Evolutionary conservation across 2,888 invertebrate genomes (phyloP).

Genomic region (Argyra leucocephala): DNA sequence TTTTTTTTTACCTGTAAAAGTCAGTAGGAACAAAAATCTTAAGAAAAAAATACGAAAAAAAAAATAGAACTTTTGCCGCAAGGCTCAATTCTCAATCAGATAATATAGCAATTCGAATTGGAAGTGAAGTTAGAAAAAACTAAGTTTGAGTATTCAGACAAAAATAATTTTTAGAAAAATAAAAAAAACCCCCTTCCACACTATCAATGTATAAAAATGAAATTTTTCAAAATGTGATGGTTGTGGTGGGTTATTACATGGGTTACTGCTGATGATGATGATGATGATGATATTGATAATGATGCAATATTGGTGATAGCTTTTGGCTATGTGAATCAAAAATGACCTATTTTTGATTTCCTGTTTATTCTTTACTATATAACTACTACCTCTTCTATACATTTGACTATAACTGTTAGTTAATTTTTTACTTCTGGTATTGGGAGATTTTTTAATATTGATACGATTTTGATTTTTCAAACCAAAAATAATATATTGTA

Average conservation of each 20-base stretch:
- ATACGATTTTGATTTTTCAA: background rate
- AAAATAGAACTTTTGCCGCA: background rate
- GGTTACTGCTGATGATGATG: background rate
- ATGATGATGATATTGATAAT: no score
- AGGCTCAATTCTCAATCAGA: background rate
- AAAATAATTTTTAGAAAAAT: no score
- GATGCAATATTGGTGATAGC: background rate
- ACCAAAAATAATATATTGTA: background rate
- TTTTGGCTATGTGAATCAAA: background rate
- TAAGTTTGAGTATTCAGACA: no score
- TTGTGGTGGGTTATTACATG: background rate
- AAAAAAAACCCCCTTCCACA: no score
- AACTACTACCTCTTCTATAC: background rate
- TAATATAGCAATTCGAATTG: no score
- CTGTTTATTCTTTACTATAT: background rate
- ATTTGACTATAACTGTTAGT: no score
- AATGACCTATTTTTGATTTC: conserved; percentile 1
- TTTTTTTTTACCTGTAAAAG: no score
- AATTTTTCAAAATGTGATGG: background rate
- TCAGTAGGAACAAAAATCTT: no score
- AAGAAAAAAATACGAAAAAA: background rate
- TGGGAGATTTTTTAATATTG: background rate
- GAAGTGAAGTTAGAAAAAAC: no score
- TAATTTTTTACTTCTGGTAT: background rate
- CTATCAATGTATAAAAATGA: no score